Percentiles rank a stretch among this genome's conserved stretches.
These are phyloP conservation scores for Hydractinia symbiolongicarpus DNA, from an alignment of 30 jellyfish, hydroid and myxozoan genomes.

Conservation along the genomic window DNA sequence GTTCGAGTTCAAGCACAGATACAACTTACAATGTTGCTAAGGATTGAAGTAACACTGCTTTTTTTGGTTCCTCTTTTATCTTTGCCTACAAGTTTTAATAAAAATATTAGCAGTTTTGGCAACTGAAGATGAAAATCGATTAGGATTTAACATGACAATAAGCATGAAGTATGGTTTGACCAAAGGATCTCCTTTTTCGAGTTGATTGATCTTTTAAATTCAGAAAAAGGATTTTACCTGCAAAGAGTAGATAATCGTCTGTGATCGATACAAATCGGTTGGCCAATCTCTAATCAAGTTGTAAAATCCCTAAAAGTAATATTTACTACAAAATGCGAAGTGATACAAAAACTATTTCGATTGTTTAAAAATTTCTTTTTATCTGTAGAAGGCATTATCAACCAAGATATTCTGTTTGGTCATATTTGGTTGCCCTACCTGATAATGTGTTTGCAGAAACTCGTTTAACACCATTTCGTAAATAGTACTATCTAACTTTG, in stretches of 20 bases:
- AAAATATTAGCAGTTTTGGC: neutral
- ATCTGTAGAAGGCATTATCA: too few species aligned
- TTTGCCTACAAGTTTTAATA: neutral
- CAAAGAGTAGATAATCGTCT: slow-evolving; percentile 55
- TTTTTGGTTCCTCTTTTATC: slow-evolving; percentile 61
- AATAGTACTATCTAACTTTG: slow-evolving; percentile 49
- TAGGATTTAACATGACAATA: too few species aligned
- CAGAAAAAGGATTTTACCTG: slow-evolving; percentile 23
- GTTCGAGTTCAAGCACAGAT: too few species aligned
- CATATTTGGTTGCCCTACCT: slow-evolving; percentile 7
- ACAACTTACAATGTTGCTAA: slow-evolving; percentile 72
- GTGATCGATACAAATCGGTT: slow-evolving; percentile 48
- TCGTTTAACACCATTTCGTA: slow-evolving; percentile 88
- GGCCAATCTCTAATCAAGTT: slow-evolving; percentile 92
- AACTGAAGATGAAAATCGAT: too few species aligned
- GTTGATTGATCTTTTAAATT: too few species aligned
- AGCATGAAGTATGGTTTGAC: too few species aligned
- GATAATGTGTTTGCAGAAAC: slow-evolving; percentile 72
- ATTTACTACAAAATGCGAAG: too few species aligned
- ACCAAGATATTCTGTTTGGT: too few species aligned
- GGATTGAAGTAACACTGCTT: slow-evolving; percentile 51
- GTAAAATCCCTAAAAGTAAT: slow-evolving; percentile 54
- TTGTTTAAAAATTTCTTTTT: too few species aligned
- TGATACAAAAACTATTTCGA: too few species aligned
- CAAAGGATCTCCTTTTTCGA: too few species aligned